These are phyloP conservation scores for Tromatobia lineatoria DNA, from an alignment of 2,888 invertebrate species.

Conservation along the genomic window DNA sequence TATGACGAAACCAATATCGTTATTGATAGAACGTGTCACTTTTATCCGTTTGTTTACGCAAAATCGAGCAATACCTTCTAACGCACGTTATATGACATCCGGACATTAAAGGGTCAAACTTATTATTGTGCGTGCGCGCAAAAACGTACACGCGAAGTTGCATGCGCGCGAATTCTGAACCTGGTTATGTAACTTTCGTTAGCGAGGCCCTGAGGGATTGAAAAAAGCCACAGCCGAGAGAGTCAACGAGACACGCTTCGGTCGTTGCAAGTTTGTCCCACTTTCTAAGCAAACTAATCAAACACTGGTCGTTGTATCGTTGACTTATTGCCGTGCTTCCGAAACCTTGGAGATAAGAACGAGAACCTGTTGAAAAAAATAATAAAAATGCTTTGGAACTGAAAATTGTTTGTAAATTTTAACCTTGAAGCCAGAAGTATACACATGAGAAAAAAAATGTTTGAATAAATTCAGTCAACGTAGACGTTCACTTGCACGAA, in stretches of 20 bases:
- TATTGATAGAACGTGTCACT: no score
- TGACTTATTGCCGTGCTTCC: neutral
- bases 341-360: neutral
- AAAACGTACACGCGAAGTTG: constrained; percentile 14
- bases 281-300: constrained; percentile 82
- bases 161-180: constrained; percentile 45
- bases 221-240: constrained; percentile 38
- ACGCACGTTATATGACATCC: neutral
- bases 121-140: constrained; percentile 41
- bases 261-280: constrained; percentile 79
- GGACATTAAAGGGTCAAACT: neutral
- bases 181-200: constrained; percentile 76
- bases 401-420: neutral
- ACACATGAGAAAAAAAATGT: no score
- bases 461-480: no score
- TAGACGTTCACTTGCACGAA: no score
- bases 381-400: neutral
- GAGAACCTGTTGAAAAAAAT: neutral
- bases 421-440: neutral
- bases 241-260: constrained; percentile 68
- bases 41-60: no score
- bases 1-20: no score
- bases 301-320: constrained; percentile 60
- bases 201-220: constrained; percentile 73
- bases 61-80: neutral